A percentile compares a stretch with the other conserved stretches of the same genome.
Evolutionary conservation across 2,888 invertebrate genomes (phyloP).

Genomic region (Pseudolycoriella hygida): DNA sequence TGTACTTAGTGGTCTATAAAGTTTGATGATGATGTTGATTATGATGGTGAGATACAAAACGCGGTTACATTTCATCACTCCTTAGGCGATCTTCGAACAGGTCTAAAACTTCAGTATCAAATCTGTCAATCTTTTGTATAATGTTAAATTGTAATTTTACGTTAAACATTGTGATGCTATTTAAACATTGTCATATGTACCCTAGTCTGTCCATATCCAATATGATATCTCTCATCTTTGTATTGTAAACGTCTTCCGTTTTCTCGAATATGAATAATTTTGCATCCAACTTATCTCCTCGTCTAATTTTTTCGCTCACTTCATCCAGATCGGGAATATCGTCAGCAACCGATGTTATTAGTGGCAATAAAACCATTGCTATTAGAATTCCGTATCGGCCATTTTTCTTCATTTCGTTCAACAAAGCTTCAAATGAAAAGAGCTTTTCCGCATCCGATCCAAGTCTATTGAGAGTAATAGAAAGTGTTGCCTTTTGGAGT

Average conservation of each 20-base stretch:
- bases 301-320: conserved; percentile 17
- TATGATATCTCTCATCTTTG: conserved; percentile 19
- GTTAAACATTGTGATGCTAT: too few relatives aligned
- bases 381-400: conserved; percentile 19
- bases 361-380: conserved; percentile 21
- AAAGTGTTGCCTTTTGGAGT: too few relatives aligned
- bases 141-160: too few relatives aligned
- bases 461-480: too few relatives aligned
- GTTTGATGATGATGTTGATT: too few relatives aligned
- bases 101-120: too few relatives aligned
- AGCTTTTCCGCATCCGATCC: conserved; percentile 15
- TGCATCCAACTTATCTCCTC: conserved; percentile 13
- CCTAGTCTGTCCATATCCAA: conserved; percentile 17
- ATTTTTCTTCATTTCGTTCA: conserved; percentile 16
- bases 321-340: conserved; percentile 21
- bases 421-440: conserved; percentile 17
- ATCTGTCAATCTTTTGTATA: too few relatives aligned
- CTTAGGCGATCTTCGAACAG: too few relatives aligned
- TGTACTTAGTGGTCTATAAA: too few relatives aligned
- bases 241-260: conserved; percentile 11
- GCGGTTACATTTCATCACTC: too few relatives aligned
- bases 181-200: too few relatives aligned
- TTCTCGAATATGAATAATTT: conserved; percentile 5
- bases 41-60: too few relatives aligned
- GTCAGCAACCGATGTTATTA: conserved; percentile 16